Base-by-base conservation (phyloP, 2,888 invertebrate genomes). In the Argynnis bischoffii region DNA sequence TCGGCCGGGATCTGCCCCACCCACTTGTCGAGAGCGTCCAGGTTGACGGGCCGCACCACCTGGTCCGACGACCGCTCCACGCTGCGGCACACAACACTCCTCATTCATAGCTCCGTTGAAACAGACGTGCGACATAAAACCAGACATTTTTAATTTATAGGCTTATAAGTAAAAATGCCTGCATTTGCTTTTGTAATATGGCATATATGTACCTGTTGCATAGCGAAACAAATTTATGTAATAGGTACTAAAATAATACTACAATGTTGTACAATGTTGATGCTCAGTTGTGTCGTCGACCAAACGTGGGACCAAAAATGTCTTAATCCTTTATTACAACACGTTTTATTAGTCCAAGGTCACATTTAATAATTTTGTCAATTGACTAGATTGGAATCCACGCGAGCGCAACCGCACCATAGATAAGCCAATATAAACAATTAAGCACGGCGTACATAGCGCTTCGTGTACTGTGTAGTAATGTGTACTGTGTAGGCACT, bases 51-150 rank as follows among this genome's bases (percentile, higher is more conserved):
- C 82, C 99, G 99, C 87, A 99, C 98, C 79, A 99, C 99, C 94
- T 99, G 99, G 94, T 99, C 99, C 73, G 98, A 98, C 59, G 99
- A 99, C 72, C 99, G 95, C 93, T 99, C 99, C 85, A 98, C 98
- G 91, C 98, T 99, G 93, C 66, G 35, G 50, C 88, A 90, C 71
- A 75, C 59, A 46, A 64, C 67, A 66, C 66, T 55, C 11, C 66
- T 55, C 14, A n/a, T 46, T 21, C 2, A 41, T 41, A 41, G 8
- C 35, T 41, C 35, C 6, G 8, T 35, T 8, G 35, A 6, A 35
- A 35, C 35, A 35, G 35, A 35, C 35, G 35, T 35, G 8, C 35
- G 6, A 35, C 35, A 26, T 26, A 26, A 26, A 26, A 26, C 35
- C 6, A 6, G 35, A 8, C 35, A 35, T 8, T 35, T 35, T 35